These are phyloP conservation scores for Camptogramma bilineatum DNA, from an alignment of 2,888 invertebrate genomes.

Conservation along the genomic window DNA sequence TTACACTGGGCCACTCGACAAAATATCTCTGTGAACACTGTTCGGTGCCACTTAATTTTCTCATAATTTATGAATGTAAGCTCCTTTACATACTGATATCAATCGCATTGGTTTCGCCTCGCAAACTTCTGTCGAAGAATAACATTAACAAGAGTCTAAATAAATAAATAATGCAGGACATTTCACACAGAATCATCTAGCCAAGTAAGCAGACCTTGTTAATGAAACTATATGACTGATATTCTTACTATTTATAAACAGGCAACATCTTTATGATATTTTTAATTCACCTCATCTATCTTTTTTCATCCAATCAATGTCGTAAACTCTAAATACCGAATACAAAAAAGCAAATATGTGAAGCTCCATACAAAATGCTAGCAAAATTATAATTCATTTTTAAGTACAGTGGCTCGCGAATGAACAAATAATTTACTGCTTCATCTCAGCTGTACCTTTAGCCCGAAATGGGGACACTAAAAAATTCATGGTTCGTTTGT, in stretches of 20 bases:
- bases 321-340: too few relatives aligned
- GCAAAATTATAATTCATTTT: constrained; percentile 56
- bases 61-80: neutral
- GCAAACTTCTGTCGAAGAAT: neutral
- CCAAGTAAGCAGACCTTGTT: too few relatives aligned
- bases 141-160: too few relatives aligned
- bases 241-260: too few relatives aligned
- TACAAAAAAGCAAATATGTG: too few relatives aligned
- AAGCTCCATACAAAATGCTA: constrained; percentile 1
- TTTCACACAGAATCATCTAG: too few relatives aligned
- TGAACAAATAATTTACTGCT: constrained; percentile 55
- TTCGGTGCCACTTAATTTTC: neutral
- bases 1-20: constrained; percentile 57
- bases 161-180: too few relatives aligned
- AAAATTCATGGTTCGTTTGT: constrained; percentile 45
- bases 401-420: constrained; percentile 51
- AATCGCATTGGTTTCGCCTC: neutral
- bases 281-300: too few relatives aligned
- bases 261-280: too few relatives aligned
- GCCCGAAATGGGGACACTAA: constrained; percentile 46
- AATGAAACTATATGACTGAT: too few relatives aligned
- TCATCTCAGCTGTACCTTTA: constrained; percentile 42
- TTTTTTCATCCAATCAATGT: too few relatives aligned
- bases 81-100: neutral
- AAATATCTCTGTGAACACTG: constrained; percentile 49